Percentiles rank a stretch among this genome's conserved stretches.
Conservation (phyloP, 2,113 vertebrate genomes). For the Monopterus albus region DNA sequence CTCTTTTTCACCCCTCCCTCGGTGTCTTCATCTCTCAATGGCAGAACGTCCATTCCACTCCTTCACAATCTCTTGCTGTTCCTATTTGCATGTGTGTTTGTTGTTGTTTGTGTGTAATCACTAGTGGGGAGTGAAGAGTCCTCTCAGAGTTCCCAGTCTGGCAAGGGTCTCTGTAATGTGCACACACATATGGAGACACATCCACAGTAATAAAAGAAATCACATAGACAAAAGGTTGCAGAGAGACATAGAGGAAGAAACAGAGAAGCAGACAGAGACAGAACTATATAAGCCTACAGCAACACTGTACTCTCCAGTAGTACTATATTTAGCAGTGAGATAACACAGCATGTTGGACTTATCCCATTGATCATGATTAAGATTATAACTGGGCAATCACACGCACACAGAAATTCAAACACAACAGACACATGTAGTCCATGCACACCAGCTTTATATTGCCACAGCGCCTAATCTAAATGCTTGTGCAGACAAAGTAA, state of each 20-base stretch:
- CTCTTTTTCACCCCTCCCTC: constrained; percentile 23
- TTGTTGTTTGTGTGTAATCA: constrained; percentile 50
- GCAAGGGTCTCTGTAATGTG: constrained; percentile 32
- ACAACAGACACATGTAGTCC: constrained; percentile 21
- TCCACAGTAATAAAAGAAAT: constrained; percentile 19
- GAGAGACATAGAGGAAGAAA: constrained; percentile 39
- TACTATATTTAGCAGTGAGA: constrained; percentile 77
- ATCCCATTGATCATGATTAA: constrained; percentile 74
- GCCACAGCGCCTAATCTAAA: background rate
- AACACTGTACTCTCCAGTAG: constrained; percentile 59
- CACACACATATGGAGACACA: constrained; percentile 26
- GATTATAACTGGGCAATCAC: constrained; percentile 65
- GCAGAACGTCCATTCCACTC: constrained; percentile 51
- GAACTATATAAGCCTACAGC: constrained; percentile 61
- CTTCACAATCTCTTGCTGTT: constrained; percentile 37
- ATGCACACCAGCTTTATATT: background rate
- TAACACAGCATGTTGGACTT: constrained; percentile 72
- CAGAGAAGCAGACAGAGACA: constrained; percentile 42
- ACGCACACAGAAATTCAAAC: constrained; percentile 30
- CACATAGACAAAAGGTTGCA: constrained; percentile 18
- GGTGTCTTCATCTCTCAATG: constrained; percentile 52
- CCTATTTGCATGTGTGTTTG: constrained; percentile 34
- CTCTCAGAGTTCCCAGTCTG: constrained; percentile 67
- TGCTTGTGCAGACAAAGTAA: background rate
- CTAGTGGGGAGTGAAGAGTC: constrained; percentile 41